Base-by-base conservation (phyloP, 2,797 vertebrate species). In the Oreochromis mossambicus region DNA sequence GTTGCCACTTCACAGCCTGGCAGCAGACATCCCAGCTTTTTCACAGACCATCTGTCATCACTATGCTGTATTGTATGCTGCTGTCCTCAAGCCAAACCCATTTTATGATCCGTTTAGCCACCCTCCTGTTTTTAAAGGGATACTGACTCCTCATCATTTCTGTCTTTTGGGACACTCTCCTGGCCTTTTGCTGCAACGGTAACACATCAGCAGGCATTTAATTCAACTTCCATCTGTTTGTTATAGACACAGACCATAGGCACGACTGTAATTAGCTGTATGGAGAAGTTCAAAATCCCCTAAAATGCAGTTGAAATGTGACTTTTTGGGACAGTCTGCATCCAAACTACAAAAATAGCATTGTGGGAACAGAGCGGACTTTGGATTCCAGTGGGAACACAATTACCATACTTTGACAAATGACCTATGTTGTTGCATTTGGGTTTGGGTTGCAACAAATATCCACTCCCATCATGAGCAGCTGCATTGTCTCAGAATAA, bases 41-140 rank as follows among this genome's bases (percentile, higher is more conserved):
- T 87, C 87, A 82, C 86, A 87, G 83, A 83, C 90, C 94, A 94
- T 95, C 94, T 95, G 95, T 90, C 90, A 90, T 86, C 89, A 86
- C 91, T 84, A 14, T 84, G 82, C 84, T 32, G 76, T 76, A 85
- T 85, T 92, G 87, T 75, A 82, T 12, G 48, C 77, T 77, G 76
- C 83, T 88, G 85, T 92, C 88, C 76, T 58, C 68, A 38, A 81
- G 91, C 94, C 88, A 93, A 88, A 91, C 79, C 77, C 41, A 43
- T 26, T 91, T 89, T 89, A 91, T 85, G 91, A 94, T 87, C 82
- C 84, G 19, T 78, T 87, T 82, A 91, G 86, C 85, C 75, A 68
- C 78, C 90, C 86, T 88, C 66, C 82, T 83, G 84, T 75, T 92
- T 86, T 87, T 83, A 81, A 91, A 91, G 89, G 77, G 80, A 90